Evolutionary conservation across 2,797 vertebrate species (phyloP).

Genomic region (Gallirallus australis): DNA sequence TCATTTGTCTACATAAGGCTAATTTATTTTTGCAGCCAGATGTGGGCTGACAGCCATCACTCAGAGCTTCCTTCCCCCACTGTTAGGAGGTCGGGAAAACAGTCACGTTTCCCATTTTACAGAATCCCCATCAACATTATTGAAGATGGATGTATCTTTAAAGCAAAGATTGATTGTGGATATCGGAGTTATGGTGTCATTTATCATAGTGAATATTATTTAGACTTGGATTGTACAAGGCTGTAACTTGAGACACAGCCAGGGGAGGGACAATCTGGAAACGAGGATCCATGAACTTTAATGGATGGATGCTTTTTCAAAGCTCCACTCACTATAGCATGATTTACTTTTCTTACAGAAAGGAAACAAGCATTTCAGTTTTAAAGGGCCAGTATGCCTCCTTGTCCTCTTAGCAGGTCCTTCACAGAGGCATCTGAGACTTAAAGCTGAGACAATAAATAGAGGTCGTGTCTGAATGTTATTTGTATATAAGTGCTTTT

Average conservation of each 20-base stretch:
- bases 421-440: not conserved
- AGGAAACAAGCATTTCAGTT: constrained; percentile 77
- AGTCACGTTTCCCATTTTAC: constrained; percentile 88
- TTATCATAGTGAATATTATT: constrained; percentile 98
- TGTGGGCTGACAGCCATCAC: constrained; percentile 99
- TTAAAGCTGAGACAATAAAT: constrained; percentile 56
- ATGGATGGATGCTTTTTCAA: constrained; percentile 88
- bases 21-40: constrained; percentile 99
- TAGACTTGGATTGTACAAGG: constrained; percentile 96
- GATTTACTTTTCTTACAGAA: constrained; percentile 82
- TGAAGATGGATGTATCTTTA: constrained; percentile 99
- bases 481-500: constrained; percentile 15
- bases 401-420: constrained; percentile 49
- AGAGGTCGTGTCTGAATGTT: constrained; percentile 10
- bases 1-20: constrained; percentile 99
- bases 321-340: constrained; percentile 82
- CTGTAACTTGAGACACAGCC: constrained; percentile 91
- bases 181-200: constrained; percentile 97
- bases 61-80: constrained; percentile 86
- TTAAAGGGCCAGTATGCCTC: constrained; percentile 78
- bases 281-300: constrained; percentile 88
- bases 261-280: constrained; percentile 87
- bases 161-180: constrained; percentile 99
- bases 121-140: constrained; percentile 96
- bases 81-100: constrained; percentile 87